A percentile compares a stretch with the other conserved stretches of the same genome.
Conservation (phyloP, 2,888 invertebrate species). For the Pomacea canaliculata region DNA sequence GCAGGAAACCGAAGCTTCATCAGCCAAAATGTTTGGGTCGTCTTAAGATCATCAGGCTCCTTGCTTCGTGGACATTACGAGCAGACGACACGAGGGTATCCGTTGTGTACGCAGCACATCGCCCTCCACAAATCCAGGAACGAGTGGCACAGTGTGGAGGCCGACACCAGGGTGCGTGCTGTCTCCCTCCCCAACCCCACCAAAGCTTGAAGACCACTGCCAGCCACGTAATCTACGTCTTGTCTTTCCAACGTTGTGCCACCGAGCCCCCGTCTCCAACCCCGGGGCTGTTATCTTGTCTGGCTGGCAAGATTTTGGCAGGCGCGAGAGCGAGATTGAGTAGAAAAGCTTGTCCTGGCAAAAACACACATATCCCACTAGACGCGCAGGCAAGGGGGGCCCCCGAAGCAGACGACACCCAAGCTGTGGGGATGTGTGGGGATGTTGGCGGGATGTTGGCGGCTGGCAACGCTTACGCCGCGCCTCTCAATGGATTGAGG, state of each 20-base stretch:
- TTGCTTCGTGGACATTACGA: too few species aligned
- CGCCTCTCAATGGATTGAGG: constrained; percentile 26
- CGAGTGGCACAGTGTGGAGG: too few species aligned
- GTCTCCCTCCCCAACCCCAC: too few species aligned
- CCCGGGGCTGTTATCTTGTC: constrained; percentile 6
- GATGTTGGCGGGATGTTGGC: not conserved
- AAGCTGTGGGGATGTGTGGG: constrained; percentile 23
- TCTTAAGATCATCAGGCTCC: too few species aligned
- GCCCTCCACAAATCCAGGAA: too few species aligned
- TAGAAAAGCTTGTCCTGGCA: constrained; percentile 27
- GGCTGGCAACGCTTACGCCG: constrained; percentile 19
- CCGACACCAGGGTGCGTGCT: too few species aligned
- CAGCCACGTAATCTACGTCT: too few species aligned
- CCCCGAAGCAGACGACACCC: constrained; percentile 26
- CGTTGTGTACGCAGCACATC: too few species aligned
- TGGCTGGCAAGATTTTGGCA: constrained; percentile 16
- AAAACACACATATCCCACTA: constrained; percentile 25
- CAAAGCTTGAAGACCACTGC: too few species aligned
- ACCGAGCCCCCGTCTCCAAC: not conserved
- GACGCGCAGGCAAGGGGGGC: constrained; percentile 7
- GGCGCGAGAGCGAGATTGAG: constrained; percentile 16
- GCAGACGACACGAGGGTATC: too few species aligned
- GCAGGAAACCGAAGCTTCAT: too few species aligned
- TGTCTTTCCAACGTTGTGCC: not conserved
- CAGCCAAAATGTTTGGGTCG: too few species aligned